Evolutionary conservation across 2,797 vertebrate species (phyloP).

Genomic region (Vireo griseus): DNA sequence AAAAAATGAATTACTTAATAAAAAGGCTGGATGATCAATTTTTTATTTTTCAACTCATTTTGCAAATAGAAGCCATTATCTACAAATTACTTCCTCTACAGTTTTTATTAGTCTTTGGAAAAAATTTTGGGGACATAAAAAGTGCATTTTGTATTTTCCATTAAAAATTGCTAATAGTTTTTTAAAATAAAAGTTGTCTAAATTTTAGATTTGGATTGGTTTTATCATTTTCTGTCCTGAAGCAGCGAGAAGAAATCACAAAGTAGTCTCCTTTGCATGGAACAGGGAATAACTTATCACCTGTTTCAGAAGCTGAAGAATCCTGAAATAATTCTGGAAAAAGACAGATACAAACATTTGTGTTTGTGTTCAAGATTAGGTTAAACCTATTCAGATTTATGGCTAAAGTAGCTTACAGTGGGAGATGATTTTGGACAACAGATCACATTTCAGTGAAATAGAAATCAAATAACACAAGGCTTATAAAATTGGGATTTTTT

Average conservation of each 20-base stretch:
- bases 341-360: not conserved
- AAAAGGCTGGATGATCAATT: not conserved
- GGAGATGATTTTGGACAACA: not conserved
- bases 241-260: not conserved
- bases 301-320: not conserved
- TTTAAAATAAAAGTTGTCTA: not conserved
- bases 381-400: not conserved
- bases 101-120: not conserved
- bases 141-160: not conserved
- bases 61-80: not conserved
- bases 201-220: not conserved
- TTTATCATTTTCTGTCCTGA: not conserved
- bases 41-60: not conserved
- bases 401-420: not conserved
- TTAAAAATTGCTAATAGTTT: not conserved
- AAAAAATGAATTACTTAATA: not conserved
- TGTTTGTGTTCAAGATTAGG: not conserved
- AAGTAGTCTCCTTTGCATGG: not conserved
- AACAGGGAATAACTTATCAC: not conserved
- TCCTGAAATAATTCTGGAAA: not conserved
- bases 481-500: not conserved
- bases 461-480: not conserved
- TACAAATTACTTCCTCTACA: not conserved
- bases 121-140: accelerated
- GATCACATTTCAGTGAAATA: not conserved